phyloP scores from a whole-genome alignment of 2,113 vertebrate genomes.

The Edolisoma coerulescens region DNA sequence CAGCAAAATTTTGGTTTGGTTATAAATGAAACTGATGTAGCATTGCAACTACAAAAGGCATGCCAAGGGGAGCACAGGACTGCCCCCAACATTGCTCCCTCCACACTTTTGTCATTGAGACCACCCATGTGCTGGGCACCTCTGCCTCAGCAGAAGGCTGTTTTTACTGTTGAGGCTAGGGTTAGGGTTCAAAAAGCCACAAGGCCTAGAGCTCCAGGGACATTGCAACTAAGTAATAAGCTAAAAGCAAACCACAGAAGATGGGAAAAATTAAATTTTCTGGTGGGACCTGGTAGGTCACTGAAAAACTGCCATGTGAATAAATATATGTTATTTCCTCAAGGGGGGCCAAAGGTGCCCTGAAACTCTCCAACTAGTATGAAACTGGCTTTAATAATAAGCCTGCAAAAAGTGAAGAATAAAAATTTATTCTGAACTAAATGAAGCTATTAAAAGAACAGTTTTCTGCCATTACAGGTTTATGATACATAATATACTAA shows the following conservation, averaged over 20 bases:
- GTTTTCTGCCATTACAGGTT: not conserved
- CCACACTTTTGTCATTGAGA: not conserved
- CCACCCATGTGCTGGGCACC: not conserved
- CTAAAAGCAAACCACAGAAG: not conserved
- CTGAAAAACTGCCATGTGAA: not conserved
- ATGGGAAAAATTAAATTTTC: not conserved
- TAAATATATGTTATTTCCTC: not conserved
- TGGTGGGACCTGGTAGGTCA: not conserved
- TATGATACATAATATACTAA: not conserved
- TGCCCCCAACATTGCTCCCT: not conserved
- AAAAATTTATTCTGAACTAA: constrained; percentile 20
- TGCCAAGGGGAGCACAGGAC: not conserved
- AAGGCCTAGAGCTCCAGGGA: not conserved
- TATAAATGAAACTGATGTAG: not conserved
- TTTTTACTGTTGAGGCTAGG: not conserved
- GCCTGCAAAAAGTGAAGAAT: not conserved
- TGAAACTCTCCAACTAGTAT: not conserved
- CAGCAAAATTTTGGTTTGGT: not conserved
- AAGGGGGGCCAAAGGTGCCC: not conserved
- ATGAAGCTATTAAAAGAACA: not conserved
- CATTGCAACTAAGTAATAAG: not conserved
- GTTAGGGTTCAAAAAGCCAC: not conserved
- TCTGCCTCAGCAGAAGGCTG: not conserved
- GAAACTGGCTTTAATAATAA: constrained; percentile 3
- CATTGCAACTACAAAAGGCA: not conserved